A percentile compares a stretch with the other conserved stretches of the same genome.
phyloP scores from a whole-genome alignment of 2,113 vertebrate species.

The Carassius carassius region DNA sequence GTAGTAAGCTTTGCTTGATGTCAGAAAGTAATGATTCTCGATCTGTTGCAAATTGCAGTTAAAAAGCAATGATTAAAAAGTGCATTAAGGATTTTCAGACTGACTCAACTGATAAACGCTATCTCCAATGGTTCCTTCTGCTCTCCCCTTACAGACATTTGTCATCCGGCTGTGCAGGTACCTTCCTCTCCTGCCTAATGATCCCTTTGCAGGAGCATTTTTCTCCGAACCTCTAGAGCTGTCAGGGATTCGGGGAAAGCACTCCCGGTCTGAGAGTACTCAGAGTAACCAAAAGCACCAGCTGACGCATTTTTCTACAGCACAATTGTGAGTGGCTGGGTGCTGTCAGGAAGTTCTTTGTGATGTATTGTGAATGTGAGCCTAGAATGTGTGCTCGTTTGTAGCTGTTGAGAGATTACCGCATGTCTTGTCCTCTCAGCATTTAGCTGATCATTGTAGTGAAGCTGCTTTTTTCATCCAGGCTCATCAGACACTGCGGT shows the following conservation, averaged over 20 bases:
- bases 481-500: conserved; percentile 3
- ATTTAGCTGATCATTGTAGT: conserved; percentile 16
- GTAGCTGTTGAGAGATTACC: conserved; percentile 14
- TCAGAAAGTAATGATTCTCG: conserved; percentile 54
- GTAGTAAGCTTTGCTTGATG: conserved; percentile 48
- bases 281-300: not conserved
- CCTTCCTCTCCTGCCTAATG: conserved; percentile 40
- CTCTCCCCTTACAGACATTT: conserved; percentile 38
- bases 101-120: conserved; percentile 43
- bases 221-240: conserved; percentile 24
- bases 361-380: conserved; percentile 39
- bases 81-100: conserved; percentile 48
- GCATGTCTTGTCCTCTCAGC: conserved; percentile 3
- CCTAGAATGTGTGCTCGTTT: not conserved
- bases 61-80: conserved; percentile 60
- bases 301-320: conserved; percentile 17
- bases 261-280: not conserved
- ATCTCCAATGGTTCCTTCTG: not conserved
- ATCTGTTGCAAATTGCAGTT: conserved; percentile 54
- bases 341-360: conserved; percentile 5
- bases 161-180: conserved; percentile 31
- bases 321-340: not conserved
- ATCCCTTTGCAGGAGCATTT: conserved; percentile 2
- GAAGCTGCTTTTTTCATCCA: not conserved
- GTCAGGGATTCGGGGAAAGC: conserved; percentile 28